Base-by-base conservation (phyloP, 2,113 vertebrate species). In the Peromyscus leucopus region DNA sequence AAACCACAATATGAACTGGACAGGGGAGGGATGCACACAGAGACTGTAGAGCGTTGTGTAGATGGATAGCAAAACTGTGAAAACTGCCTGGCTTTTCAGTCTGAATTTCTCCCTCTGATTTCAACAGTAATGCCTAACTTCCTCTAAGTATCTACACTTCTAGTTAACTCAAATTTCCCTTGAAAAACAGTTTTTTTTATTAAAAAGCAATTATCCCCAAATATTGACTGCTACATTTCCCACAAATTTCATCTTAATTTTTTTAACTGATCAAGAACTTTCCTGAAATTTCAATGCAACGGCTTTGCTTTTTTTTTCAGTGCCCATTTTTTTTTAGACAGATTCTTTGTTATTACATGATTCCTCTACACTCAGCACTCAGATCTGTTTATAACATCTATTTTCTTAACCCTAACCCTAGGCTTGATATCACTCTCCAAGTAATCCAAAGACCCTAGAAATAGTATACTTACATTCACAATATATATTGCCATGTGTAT, bases 131-230 rank as follows among this genome's bases (percentile, higher is more conserved):
- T 28, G 85, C 26, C 24, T 82, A 48, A 93, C 31, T 87, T 91
- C 17, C n/a, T 94, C 1, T 21, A 88, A 75, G 0, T 85, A 85
- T 85, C 51, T 93, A 71, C 6, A 65, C 57, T 67, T 92, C n/a
- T n/a, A 51, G 31, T 76, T 92, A 91, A 90, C n/a, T 12, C 21
- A 67, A 80, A 93, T 31, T 96, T 92, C 84, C 39, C 19, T 55
- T 93, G 57, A 75, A 10, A 67, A 16, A 7, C 39, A 76, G 17
- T 74, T 96, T 85, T 28, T n/a, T 91, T 74, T 69, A 24, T 74
- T 89, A n/a, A 39, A 51, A 95, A 85, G 24, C 21, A 74, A 69
- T 28, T 57, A 31, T 48, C 63, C 76, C 46, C 57, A 96, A 80
- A 65, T 92, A 39, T 7, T 78, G 13, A 83, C 19, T 69, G 16